These are phyloP conservation scores for Siniperca knerii DNA, from an alignment of 2,113 vertebrate genomes.

Conservation along the genomic window DNA sequence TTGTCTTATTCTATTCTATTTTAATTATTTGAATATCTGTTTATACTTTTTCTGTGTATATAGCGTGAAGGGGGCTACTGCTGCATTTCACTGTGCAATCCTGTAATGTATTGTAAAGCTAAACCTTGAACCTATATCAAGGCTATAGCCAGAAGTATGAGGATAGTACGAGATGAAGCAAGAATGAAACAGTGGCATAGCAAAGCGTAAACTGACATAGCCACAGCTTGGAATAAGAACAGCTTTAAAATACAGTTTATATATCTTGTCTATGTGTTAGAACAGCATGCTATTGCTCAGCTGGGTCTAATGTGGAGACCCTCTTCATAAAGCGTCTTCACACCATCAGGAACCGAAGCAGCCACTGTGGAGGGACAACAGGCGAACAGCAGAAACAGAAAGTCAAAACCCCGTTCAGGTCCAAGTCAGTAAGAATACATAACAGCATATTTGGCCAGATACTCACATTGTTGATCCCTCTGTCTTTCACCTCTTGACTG, in stretches of 20 bases:
- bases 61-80: not conserved
- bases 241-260: not conserved
- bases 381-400: not conserved
- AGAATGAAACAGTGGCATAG: not conserved
- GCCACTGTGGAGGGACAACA: constrained; percentile 76
- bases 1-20: not conserved
- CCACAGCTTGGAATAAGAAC: not conserved
- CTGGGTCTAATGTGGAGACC: not conserved
- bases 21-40: not conserved
- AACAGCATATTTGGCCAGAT: not conserved
- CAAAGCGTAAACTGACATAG: not conserved
- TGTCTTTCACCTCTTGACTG: constrained; percentile 81
- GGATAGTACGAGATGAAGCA: not conserved
- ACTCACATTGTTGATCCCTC: constrained; percentile 85
- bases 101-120: not conserved
- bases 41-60: not conserved
- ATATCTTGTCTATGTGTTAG: not conserved
- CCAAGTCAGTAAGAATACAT: not conserved
- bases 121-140: not conserved
- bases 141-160: not conserved
- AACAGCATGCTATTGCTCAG: not conserved
- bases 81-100: not conserved
- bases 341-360: constrained; percentile 80
- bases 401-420: not conserved
- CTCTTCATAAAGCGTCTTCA: constrained; percentile 60